Evolutionary conservation across 2,888 invertebrate species (phyloP).

Genomic region (Pteria penguin): DNA sequence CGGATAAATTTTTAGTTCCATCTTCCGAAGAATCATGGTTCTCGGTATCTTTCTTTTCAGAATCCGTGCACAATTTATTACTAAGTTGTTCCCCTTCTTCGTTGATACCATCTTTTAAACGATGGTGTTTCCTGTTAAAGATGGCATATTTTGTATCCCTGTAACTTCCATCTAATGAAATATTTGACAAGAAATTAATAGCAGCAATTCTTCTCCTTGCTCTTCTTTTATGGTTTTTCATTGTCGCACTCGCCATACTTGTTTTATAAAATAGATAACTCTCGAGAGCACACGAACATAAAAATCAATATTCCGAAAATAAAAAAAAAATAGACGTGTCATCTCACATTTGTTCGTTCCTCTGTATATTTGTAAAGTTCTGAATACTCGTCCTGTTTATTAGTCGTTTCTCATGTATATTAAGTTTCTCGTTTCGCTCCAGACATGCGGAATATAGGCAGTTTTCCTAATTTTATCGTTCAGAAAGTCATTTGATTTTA

Average conservation of each 20-base stretch:
- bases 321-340: too few species aligned
- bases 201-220: conserved; percentile 86
- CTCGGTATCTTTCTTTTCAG: neutral
- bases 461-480: too few species aligned
- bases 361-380: too few species aligned
- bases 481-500: too few species aligned
- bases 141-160: conserved; percentile 82
- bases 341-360: too few species aligned
- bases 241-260: conserved; percentile 59
- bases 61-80: neutral
- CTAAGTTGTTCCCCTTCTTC: conserved; percentile 22
- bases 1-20: neutral
- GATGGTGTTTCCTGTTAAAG: conserved; percentile 60
- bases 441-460: too few species aligned
- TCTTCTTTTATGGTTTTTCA: conserved; percentile 67
- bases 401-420: too few species aligned
- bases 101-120: conserved; percentile 48
- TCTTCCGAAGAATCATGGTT: neutral
- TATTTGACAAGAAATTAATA: conserved; percentile 95
- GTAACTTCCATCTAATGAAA: conserved; percentile 94
- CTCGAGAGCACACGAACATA: too few species aligned
- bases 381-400: too few species aligned
- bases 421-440: too few species aligned
- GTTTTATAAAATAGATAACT: too few species aligned
- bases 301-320: too few species aligned